A percentile compares a stretch with the other conserved stretches of the same genome.
These are phyloP conservation scores for Tricholaema leucomelas DNA, from an alignment of 2,113 vertebrate genomes.

Conservation along the genomic window DNA sequence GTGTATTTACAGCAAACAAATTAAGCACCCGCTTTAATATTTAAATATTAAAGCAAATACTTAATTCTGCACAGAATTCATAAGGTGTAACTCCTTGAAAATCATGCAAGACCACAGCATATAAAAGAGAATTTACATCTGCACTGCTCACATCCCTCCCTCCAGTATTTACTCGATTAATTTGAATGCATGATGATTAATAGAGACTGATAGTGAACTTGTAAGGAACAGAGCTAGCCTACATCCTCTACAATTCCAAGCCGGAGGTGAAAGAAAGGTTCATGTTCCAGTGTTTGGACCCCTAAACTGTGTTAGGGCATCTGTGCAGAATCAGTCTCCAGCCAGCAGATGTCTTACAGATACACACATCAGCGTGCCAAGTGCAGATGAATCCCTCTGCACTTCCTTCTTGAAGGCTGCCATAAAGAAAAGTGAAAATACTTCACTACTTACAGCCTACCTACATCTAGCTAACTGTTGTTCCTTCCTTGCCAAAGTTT, in stretches of 20 bases:
- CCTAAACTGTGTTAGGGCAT: background rate
- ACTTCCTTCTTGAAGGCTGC: background rate
- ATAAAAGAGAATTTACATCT: background rate
- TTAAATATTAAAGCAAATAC: too few relatives aligned
- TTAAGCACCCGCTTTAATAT: background rate
- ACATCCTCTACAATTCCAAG: background rate
- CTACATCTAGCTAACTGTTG: background rate
- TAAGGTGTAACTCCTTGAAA: background rate
- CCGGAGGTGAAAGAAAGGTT: background rate
- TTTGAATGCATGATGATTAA: background rate
- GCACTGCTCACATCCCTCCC: background rate
- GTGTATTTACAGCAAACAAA: background rate
- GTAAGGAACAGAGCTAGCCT: background rate
- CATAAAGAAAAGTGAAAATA: background rate
- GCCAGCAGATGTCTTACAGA: background rate
- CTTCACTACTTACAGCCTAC: background rate
- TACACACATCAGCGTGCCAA: background rate
- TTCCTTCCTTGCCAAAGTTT: accelerated
- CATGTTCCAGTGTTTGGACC: background rate
- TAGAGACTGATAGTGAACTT: background rate
- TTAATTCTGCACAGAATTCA: background rate
- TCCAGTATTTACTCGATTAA: background rate
- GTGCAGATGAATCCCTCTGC: accelerated
- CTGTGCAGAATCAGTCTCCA: background rate
- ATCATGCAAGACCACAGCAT: background rate